Evolutionary conservation across 30 jellyfish, hydroid and myxozoan species (phyloP), one percentile per base, ranked within the genome.

Genomic region (Hydractinia echinata): DNA sequence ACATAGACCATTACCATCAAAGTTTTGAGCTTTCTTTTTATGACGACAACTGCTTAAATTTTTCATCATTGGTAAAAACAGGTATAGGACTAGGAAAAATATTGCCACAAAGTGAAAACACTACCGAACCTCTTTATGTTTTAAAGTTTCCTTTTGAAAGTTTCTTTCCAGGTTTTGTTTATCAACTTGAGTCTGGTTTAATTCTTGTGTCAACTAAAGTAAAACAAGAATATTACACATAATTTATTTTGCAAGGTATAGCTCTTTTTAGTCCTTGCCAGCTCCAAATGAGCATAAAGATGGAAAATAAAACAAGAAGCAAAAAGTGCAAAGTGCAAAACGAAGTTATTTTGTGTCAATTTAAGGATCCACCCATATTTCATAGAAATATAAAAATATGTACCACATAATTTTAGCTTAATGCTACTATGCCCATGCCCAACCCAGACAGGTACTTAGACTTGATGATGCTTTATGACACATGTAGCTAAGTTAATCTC

Each of bases 181-280:
- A 21, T 62, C 87, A 52, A 66, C 66, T 64, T 67, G 87, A 15
- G 71, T 20, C 44, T 80, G 83, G 49, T 61, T 51, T 5, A 60
- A 49, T 66, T 80, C 87, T 80, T 80, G 87, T 19, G 66, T 60
- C n/a, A 80, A 19, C 87, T 80, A 80, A 68, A 80, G 15, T 5
- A n/a, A n/a, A n/a, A n/a, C n/a, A 30, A 30, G 44, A 30, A 30
- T 30, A 58, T 58, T 13, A 58, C 15, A 13, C 19, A 58, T 58
- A 58, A 58, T 58, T 58, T 58, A 11, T 1, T 13, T 58, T 58
- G 15, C 19, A 11, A 11, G n/a, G n/a, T n/a, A n/a, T n/a, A n/a
- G n/a, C n/a, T n/a, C n/a, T n/a, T n/a, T n/a, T n/a, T n/a, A n/a
- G 69, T 58, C 19, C 15, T 16, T 1, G 69, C 69, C 19, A 18